These are phyloP conservation scores for Pangasius macronema DNA, from an alignment of 2,797 vertebrate genomes.

Conservation along the genomic window DNA sequence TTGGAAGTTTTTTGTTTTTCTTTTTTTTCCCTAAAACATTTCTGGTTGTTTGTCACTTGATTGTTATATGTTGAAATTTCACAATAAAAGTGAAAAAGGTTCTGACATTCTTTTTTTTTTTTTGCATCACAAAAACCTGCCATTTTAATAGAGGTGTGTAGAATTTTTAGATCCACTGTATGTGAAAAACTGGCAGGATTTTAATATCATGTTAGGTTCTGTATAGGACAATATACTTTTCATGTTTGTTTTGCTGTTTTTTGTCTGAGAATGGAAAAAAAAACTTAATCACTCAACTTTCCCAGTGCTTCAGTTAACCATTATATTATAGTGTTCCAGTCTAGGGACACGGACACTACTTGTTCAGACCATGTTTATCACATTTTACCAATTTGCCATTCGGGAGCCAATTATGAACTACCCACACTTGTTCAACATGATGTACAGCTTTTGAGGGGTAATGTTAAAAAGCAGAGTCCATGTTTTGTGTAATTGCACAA, in stretches of 20 bases:
- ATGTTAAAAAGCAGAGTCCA: too few species aligned
- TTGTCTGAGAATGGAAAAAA: not conserved
- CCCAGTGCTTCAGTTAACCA: not conserved
- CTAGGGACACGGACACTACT: not conserved
- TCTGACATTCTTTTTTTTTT: too few species aligned
- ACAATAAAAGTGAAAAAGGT: too few species aligned
- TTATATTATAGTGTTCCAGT: constrained; percentile 1
- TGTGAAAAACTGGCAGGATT: not conserved
- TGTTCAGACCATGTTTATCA: not conserved
- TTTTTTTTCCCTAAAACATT: too few species aligned
- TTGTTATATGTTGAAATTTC: too few species aligned
- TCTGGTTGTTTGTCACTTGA: too few species aligned
- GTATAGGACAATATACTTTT: not conserved
- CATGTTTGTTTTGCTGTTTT: not conserved
- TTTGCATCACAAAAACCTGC: too few species aligned
- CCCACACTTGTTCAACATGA: not conserved
- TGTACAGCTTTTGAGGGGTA: not conserved
- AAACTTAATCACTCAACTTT: not conserved
- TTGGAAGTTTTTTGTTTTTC: too few species aligned
- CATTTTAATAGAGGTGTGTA: too few species aligned
- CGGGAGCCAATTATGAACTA: not conserved
- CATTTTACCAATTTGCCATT: not conserved
- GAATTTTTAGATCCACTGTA: too few species aligned
- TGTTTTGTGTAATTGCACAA: not conserved
- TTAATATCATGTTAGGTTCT: not conserved